Evolutionary conservation across 2,888 invertebrate species (phyloP).

Genomic region (Chelonus formosanus): DNA sequence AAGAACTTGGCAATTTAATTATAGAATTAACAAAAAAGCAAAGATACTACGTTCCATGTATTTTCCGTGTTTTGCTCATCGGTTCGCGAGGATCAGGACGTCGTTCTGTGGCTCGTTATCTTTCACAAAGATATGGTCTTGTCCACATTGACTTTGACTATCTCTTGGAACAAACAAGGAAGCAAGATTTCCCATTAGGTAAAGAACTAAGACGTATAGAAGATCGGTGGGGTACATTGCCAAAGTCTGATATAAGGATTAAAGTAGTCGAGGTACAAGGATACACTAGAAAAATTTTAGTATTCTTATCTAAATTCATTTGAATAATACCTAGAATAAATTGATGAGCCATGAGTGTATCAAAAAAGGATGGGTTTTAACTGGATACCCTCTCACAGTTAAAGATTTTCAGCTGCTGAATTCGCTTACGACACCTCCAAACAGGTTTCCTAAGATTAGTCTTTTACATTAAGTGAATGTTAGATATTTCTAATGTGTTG

Average conservation of each 20-base stretch:
- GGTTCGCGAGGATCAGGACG: slow-evolving; percentile 72
- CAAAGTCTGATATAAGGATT: slow-evolving; percentile 46
- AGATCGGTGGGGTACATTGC: slow-evolving; percentile 40
- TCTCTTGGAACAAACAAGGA: slow-evolving; percentile 67
- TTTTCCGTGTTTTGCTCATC: slow-evolving; percentile 70
- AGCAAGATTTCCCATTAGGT: slow-evolving; percentile 52
- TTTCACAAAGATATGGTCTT: slow-evolving; percentile 69
- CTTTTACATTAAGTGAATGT: slow-evolving; percentile 25
- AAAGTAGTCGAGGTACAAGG: slow-evolving; percentile 50
- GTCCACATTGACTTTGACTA: slow-evolving; percentile 71
- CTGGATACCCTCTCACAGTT: slow-evolving; percentile 69
- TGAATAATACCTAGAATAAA: slow-evolving; percentile 61
- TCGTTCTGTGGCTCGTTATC: slow-evolving; percentile 67
- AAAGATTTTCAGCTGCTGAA: slow-evolving; percentile 72
- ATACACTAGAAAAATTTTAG: slow-evolving; percentile 14
- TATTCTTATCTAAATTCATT: slow-evolving; percentile 20
- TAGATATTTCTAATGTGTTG: slow-evolving; percentile 13
- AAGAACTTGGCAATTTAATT: slow-evolving; percentile 62
- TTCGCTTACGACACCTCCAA: slow-evolving; percentile 71
- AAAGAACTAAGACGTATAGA: slow-evolving; percentile 45
- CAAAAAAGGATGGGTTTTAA: slow-evolving; percentile 72
- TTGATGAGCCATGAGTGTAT: slow-evolving; percentile 69
- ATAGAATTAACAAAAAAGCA: slow-evolving; percentile 57
- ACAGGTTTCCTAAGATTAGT: slow-evolving; percentile 66
- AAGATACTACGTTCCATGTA: slow-evolving; percentile 64